Evolutionary conservation across 2,888 invertebrate genomes (phyloP).

Genomic region (Clanis bilineata): DNA sequence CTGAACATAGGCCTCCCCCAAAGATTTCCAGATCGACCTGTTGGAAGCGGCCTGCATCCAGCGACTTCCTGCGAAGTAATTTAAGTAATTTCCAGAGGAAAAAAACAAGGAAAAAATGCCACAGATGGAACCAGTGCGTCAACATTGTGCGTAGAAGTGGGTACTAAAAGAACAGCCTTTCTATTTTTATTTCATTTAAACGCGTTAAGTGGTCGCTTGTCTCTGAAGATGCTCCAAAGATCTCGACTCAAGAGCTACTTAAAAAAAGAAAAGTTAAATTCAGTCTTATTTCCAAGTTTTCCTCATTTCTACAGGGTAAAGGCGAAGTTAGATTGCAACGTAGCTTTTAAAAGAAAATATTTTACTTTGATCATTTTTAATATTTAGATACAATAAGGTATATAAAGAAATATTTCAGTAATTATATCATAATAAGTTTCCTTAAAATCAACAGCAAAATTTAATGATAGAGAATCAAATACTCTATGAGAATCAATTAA

Average conservation of each 20-base stretch:
- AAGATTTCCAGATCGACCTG: no score
- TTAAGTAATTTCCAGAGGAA: no score
- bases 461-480: no score
- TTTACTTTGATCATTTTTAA: no score
- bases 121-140: background rate
- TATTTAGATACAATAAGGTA: no score
- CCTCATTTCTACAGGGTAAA: conserved; percentile 7
- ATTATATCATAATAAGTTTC: no score
- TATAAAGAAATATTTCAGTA: no score
- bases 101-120: background rate
- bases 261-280: conserved; percentile 6
- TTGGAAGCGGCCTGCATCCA: no score
- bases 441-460: no score
- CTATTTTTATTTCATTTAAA: background rate
- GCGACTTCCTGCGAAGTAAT: no score
- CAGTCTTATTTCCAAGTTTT: conserved; percentile 10
- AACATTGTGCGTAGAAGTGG: background rate
- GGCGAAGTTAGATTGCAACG: background rate
- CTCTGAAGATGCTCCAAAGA: background rate
- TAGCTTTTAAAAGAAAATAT: background rate
- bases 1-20: no score
- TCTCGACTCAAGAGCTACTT: conserved; percentile 6
- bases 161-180: background rate
- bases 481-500: no score
- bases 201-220: background rate